These are phyloP conservation scores for Musca vetustissima DNA, from an alignment of 1,140 invertebrate species.

Conservation along the genomic window DNA sequence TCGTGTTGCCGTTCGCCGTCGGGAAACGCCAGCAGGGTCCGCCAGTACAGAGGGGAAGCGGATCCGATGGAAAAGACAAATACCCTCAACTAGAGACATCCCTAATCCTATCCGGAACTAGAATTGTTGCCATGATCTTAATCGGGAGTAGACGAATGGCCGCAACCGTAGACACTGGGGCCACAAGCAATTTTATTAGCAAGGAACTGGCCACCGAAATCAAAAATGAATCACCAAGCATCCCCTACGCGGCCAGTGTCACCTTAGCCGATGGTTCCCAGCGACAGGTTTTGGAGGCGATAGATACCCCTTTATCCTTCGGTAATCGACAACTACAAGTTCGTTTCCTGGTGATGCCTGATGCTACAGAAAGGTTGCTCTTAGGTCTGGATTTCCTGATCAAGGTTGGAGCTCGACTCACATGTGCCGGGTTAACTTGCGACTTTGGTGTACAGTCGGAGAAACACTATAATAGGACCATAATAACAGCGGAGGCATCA, in stretches of 20 bases:
- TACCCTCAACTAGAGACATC: neutral
- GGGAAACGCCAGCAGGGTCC: neutral
- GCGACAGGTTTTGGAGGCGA: neutral
- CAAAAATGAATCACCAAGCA: neutral
- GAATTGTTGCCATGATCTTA: neutral
- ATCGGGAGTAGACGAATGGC: neutral
- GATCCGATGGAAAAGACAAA: neutral
- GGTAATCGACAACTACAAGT: neutral
- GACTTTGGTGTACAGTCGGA: neutral
- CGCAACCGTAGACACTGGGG: conserved; percentile 3
- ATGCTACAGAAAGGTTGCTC: neutral
- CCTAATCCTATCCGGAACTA: neutral
- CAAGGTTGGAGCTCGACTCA: neutral
- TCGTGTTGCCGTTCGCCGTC: too few species aligned
- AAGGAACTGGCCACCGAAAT: neutral
- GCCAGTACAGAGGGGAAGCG: too few species aligned
- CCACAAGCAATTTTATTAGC: neutral
- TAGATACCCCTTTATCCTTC: neutral
- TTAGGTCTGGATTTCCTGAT: neutral
- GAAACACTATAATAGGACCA: neutral
- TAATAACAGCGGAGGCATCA: neutral
- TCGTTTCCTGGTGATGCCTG: neutral
- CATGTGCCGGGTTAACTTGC: neutral
- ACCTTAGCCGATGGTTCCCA: neutral
- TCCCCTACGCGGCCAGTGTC: neutral